Percentiles rank a stretch among this genome's conserved stretches.
Conservation (phyloP, 2,888 invertebrate genomes). For the Nemurella pictetii region DNA sequence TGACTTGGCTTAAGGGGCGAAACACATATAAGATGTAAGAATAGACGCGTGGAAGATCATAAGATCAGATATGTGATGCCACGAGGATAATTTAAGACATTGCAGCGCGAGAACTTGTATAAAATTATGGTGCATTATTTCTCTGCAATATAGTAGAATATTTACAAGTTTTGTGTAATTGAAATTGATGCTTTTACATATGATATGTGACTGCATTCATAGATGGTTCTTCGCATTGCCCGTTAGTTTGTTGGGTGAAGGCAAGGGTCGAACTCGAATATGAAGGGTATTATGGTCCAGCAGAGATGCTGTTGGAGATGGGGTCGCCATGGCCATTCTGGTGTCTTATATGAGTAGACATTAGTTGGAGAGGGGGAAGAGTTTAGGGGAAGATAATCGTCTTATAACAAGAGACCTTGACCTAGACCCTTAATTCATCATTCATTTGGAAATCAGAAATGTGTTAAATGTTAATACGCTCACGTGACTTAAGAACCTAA, state of each 20-base stretch:
- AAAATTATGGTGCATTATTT: not conserved
- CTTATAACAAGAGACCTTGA: not conserved
- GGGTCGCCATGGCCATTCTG: not conserved
- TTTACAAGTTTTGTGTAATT: not conserved
- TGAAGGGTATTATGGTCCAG: not conserved
- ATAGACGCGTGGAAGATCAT: not conserved
- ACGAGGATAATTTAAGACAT: no score
- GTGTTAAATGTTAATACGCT: no score
- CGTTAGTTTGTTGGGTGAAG: not conserved
- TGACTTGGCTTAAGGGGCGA: not conserved
- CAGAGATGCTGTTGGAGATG: not conserved
- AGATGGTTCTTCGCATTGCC: not conserved
- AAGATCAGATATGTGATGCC: not conserved
- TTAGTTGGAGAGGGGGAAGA: not conserved
- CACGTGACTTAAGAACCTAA: no score
- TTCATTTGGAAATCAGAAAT: not conserved
- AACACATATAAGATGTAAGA: not conserved
- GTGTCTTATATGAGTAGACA: not conserved
- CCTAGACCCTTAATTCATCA: constrained; percentile 9
- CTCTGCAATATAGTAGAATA: no score
- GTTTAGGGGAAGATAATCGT: constrained; percentile 21
- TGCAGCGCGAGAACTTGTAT: not conserved
- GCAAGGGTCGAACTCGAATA: not conserved
- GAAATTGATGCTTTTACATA: not conserved
- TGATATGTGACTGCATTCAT: not conserved